Conservation (phyloP, 2,888 invertebrate species). For the Drosophila subsilvestris region DNA sequence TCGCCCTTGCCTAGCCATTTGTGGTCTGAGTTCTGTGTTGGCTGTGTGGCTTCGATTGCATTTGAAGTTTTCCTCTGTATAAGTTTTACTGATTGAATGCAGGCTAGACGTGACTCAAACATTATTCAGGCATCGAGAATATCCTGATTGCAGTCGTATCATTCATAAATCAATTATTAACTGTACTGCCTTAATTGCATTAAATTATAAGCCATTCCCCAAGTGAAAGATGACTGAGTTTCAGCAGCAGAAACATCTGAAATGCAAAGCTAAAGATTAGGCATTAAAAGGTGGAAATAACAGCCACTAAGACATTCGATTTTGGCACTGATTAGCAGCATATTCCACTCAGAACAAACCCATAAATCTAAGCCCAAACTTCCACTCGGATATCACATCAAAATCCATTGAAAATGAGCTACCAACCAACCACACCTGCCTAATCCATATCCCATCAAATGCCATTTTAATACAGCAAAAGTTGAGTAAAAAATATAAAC, state of each 20-base stretch:
- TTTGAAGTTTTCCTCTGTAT: not conserved
- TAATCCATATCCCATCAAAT: slow-evolving; percentile 44
- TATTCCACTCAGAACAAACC: not conserved
- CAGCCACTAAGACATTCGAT: too few relatives aligned
- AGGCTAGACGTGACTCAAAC: not conserved
- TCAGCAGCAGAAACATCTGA: too few relatives aligned
- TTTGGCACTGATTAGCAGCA: too few relatives aligned
- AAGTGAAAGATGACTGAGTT: too few relatives aligned
- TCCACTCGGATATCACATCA: slow-evolving; percentile 4
- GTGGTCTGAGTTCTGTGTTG: not conserved
- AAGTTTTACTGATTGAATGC: not conserved
- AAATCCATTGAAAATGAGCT: slow-evolving; percentile 28
- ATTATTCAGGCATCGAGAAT: not conserved
- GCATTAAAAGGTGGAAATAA: too few relatives aligned
- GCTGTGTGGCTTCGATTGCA: not conserved
- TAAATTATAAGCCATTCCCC: too few relatives aligned
- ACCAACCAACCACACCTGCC: slow-evolving; percentile 17
- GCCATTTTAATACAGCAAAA: slow-evolving; percentile 40
- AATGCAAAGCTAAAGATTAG: too few relatives aligned
- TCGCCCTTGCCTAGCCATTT: not conserved
- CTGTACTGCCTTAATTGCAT: too few relatives aligned
- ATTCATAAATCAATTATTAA: not conserved
- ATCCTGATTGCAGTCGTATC: not conserved
- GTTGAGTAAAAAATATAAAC: slow-evolving; percentile 42
- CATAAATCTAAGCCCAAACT: not conserved